Evolutionary conservation across 2,113 vertebrate species (phyloP).

Genomic region (Thamnaconus septentrionalis): DNA sequence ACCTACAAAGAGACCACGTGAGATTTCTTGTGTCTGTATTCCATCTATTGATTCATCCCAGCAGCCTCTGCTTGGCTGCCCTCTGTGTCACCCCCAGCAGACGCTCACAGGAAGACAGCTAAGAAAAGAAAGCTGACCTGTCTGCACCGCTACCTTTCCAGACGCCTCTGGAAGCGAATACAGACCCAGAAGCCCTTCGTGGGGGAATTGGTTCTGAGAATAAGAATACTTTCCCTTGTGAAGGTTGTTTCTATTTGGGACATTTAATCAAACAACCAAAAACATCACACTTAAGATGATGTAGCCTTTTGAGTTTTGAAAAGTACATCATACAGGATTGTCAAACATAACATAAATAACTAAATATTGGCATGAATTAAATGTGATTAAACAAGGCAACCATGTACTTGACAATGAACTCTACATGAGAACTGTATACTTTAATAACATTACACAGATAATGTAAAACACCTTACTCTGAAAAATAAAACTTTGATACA

Average conservation of each 20-base stretch:
- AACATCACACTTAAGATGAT: conserved; percentile 48
- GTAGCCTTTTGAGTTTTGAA: conserved; percentile 47
- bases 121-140: conserved; percentile 43
- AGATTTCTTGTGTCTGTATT: conserved; percentile 44
- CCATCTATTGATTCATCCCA: conserved; percentile 52
- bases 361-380: conserved; percentile 66
- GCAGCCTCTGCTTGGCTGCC: conserved; percentile 49
- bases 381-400: conserved; percentile 60
- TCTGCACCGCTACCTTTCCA: conserved; percentile 1
- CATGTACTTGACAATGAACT: conserved; percentile 58
- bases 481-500: conserved; percentile 77
- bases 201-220: background rate
- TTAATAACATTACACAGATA: conserved; percentile 67
- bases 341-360: conserved; percentile 72
- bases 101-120: conserved; percentile 17
- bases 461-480: conserved; percentile 78
- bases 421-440: conserved; percentile 70
- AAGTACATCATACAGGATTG: conserved; percentile 74
- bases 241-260: conserved; percentile 25
- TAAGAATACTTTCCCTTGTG: background rate
- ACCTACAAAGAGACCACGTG: conserved; percentile 47
- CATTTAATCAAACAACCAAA: conserved; percentile 63
- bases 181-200: background rate
- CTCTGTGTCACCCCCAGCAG: conserved; percentile 58
- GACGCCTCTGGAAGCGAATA: background rate